A percentile compares a stretch with the other conserved stretches of the same genome.
Conservation (phyloP, 2,113 vertebrate species). For the Speoplatyrhinus poulsoni region DNA sequence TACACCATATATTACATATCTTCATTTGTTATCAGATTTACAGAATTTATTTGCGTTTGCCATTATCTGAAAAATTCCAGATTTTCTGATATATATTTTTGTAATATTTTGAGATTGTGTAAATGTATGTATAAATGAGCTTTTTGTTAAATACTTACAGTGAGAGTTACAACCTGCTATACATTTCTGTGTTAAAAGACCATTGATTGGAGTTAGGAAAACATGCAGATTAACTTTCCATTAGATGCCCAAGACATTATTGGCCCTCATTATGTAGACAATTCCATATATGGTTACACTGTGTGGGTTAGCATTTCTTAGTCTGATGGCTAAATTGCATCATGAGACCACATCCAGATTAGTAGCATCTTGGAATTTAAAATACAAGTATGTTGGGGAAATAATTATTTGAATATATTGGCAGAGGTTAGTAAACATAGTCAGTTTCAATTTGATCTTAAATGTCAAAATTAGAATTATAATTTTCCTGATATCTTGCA, state of each 20-base stretch:
- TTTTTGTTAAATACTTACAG: background rate
- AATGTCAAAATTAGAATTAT: conserved; percentile 13
- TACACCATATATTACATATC: conserved; percentile 21
- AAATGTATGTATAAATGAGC: background rate
- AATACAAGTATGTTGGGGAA: background rate
- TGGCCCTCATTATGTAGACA: background rate
- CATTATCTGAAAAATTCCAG: no score
- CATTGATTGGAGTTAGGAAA: conserved; percentile 1
- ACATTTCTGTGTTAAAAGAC: background rate
- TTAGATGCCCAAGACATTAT: background rate
- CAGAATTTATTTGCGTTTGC: no score
- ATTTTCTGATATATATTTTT: no score
- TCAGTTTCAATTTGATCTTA: background rate
- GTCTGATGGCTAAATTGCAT: conserved; percentile 7
- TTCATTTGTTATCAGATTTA: no score
- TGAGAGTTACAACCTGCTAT: background rate
- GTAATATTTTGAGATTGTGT: background rate
- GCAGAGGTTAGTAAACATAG: background rate
- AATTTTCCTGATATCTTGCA: conserved; percentile 27
- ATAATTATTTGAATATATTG: background rate
- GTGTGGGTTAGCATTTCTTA: conserved; percentile 36
- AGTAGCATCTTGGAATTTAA: background rate
- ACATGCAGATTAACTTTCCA: conserved; percentile 1
- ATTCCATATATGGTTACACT: conserved; percentile 22
- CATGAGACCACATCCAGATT: background rate